Evolutionary conservation across 2,888 invertebrate genomes (phyloP), one percentile per base, ranked within the genome.

Genomic region (Pandemis corylana): DNA sequence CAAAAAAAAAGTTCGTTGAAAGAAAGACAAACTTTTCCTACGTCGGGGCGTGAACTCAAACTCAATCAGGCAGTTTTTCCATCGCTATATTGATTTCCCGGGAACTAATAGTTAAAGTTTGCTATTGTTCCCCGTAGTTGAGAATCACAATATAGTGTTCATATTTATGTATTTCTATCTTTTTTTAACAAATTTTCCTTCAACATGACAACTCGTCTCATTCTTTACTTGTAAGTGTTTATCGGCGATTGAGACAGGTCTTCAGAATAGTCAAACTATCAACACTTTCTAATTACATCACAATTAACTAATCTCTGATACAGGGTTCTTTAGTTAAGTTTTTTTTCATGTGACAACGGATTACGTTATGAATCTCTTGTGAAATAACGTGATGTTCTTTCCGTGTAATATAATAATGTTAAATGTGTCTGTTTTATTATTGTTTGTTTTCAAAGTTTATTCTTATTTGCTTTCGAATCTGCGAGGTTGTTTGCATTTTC

Each of bases 41-140:
- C 15, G 20, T 20, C 20, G 20, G 20, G 59, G 51, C 46, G 66
- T 68, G 73, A 68, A 56, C 59, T 20, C n/a, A 66, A 67, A 56
- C 59, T 20, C 20, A 66, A 67, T 67, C 65, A 67, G 46, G 28
- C 44, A 15, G 20, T 68, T 68, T 67, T 67, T 71, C 66, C 70
- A 74, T 51, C 65, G 46, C 53, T 41, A 53, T 71, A 56, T 53
- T 71, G 70, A 75, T 75, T 70, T 67, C 46, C 61, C 15, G 62
- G 36, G 62, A 67, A 53, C 44, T 42, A 62, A 70, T n/a, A 67
- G 75, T 71, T 70, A 75, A 75, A 75, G 67, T 75, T 71, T 49
- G 9, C 66, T 41, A 62, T 71, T 75, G 75, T 75, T 75, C 49
- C 20, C 15, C 12, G 62, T 42, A 56, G 41, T 62, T 1, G 28